phyloP scores from a whole-genome alignment of 2,888 invertebrate species.

The Punctoribates punctum region DNA sequence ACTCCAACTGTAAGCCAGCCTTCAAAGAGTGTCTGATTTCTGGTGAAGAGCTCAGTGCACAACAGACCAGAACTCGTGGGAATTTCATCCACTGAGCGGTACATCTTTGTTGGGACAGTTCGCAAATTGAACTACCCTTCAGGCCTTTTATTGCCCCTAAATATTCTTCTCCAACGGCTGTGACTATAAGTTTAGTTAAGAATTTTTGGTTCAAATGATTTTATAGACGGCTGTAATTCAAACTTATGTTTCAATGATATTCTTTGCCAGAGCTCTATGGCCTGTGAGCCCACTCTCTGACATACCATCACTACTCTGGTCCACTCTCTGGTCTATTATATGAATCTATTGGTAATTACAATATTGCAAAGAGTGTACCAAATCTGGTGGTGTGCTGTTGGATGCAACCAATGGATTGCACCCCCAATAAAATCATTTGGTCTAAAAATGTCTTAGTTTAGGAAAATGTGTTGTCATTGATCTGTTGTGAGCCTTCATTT shows the following conservation, averaged over 20 bases:
- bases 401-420: background rate
- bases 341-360: constrained; percentile 17
- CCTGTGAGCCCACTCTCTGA: background rate
- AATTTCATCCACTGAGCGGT: constrained; percentile 33
- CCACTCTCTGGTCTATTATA: background rate
- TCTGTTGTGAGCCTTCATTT: background rate
- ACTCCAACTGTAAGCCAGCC: background rate
- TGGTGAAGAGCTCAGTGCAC: constrained; percentile 18
- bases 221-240: constrained; percentile 27
- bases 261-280: background rate
- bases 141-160: constrained; percentile 35
- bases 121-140: constrained; percentile 29
- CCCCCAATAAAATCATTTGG: constrained; percentile 27
- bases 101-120: constrained; percentile 37
- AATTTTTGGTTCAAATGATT: constrained; percentile 31
- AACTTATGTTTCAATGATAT: constrained; percentile 35
- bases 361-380: background rate
- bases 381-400: background rate
- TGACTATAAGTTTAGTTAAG: constrained; percentile 2
- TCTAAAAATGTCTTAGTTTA: background rate
- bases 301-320: background rate
- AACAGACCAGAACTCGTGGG: constrained; percentile 25
- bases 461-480: background rate
- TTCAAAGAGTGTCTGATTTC: constrained; percentile 28
- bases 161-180: constrained; percentile 2